A percentile compares a stretch with the other conserved stretches of the same genome.
phyloP scores from a whole-genome alignment of 2,113 vertebrate genomes.

The Castor canadensis region DNA sequence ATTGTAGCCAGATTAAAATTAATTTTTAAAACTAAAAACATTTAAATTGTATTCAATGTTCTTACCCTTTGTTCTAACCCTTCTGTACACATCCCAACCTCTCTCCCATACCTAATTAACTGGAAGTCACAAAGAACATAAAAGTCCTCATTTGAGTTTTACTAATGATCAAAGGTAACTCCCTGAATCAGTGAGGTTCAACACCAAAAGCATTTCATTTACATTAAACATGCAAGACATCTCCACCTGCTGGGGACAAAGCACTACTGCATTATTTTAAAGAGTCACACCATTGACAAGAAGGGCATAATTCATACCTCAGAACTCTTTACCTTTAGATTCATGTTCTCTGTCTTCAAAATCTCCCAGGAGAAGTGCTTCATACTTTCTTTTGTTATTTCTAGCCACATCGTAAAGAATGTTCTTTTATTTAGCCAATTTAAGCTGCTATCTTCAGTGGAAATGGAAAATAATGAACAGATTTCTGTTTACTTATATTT shows the following conservation, averaged over 20 bases:
- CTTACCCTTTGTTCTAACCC: neutral
- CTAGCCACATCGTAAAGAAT: neutral
- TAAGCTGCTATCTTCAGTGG: neutral
- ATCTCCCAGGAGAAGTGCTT: neutral
- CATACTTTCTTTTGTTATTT: neutral
- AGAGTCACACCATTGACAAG: neutral
- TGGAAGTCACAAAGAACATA: neutral
- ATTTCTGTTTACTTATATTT: neutral
- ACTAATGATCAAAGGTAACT: neutral
- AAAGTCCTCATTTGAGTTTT: neutral
- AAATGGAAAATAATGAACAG: neutral
- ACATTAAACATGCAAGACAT: neutral
- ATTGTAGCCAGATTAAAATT: neutral
- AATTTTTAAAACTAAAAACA: neutral
- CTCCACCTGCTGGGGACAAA: slow-evolving; percentile 48
- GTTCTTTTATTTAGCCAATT: neutral
- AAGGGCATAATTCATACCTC: neutral
- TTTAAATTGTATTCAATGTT: neutral
- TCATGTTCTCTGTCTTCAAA: neutral
- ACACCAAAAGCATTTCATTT: neutral
- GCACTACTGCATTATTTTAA: neutral
- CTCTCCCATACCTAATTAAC: neutral
- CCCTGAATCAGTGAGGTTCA: neutral
- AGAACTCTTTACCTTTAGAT: neutral
- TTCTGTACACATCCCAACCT: neutral